Evolutionary conservation across 2,888 invertebrate species (phyloP).

Genomic region (Masnerella sp.): DNA sequence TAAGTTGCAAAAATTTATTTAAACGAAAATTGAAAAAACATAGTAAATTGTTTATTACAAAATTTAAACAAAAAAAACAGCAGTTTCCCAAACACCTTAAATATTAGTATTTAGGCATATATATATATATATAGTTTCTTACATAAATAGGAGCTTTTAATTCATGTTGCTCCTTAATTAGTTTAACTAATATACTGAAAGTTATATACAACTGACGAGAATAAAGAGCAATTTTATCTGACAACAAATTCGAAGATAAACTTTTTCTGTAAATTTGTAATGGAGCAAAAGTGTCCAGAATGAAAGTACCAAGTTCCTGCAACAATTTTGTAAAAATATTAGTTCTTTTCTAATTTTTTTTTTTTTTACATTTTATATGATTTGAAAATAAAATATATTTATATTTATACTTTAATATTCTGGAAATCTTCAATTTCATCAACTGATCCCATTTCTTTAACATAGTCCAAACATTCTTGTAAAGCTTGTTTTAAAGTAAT

Average conservation of each 20-base stretch:
- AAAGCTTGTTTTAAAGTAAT: conserved; percentile 70
- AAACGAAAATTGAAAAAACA: no score
- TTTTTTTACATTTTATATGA: no score
- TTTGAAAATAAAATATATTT: no score
- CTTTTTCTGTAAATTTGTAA: conserved; percentile 70
- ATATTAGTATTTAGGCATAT: no score
- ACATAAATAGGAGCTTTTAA: conserved; percentile 72
- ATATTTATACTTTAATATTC: conserved; percentile 72
- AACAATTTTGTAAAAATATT: no score
- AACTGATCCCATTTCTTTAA: conserved; percentile 73
- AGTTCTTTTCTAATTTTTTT: no score
- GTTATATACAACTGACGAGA: conserved; percentile 70
- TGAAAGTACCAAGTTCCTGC: conserved; percentile 72
- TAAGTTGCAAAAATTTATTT: no score
- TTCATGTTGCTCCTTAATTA: conserved; percentile 72
- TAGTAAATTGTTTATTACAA: conserved; percentile 7
- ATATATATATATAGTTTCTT: conserved; percentile 61
- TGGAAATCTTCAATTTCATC: conserved; percentile 73
- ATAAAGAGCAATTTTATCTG: conserved; percentile 71
- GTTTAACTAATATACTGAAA: conserved; percentile 70
- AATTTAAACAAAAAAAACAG: no score
- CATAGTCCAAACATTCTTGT: conserved; percentile 70
- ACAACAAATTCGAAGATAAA: conserved; percentile 65
- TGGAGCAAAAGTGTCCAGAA: conserved; percentile 70
- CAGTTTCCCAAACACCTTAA: no score